These are phyloP conservation scores for Dioctria rufipes DNA, from an alignment of 2,888 invertebrate genomes.

Conservation along the genomic window DNA sequence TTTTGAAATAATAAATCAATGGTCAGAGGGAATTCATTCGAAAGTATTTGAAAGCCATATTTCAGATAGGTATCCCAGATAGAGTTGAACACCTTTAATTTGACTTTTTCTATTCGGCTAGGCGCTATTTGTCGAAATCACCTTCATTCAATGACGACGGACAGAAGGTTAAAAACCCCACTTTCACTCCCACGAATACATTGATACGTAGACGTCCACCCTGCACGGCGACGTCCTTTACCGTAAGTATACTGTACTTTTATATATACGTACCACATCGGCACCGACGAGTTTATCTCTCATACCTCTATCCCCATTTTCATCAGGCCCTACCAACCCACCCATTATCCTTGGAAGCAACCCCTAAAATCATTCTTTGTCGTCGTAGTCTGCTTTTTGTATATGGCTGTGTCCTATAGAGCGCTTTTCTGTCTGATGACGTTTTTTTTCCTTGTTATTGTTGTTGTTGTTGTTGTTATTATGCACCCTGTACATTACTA, in stretches of 20 bases:
- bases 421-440: conserved; percentile 56
- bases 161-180: conserved; percentile 63
- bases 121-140: conserved; percentile 48
- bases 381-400: conserved; percentile 7
- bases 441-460: conserved; percentile 42
- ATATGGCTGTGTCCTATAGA: conserved; percentile 24
- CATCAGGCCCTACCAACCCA: not conserved
- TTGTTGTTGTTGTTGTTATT: conserved; percentile 35
- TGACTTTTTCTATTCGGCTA: conserved; percentile 29
- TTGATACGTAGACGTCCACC: conserved; percentile 32
- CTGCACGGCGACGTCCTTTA: conserved; percentile 39
- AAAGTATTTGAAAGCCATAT: not conserved
- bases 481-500: conserved; percentile 4
- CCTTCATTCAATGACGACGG: conserved; percentile 62
- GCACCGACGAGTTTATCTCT: not conserved
- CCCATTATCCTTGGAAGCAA: conserved; percentile 9
- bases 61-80: not conserved
- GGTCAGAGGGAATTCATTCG: not conserved
- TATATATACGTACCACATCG: not conserved
- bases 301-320: no score
- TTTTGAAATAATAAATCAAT: not conserved
- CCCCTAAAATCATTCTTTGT: not conserved
- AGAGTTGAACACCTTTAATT: conserved; percentile 2
- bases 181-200: conserved; percentile 57
- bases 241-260: not conserved